Evolutionary conservation across 2,888 invertebrate species (phyloP).

Genomic region (Oasisia sp.): DNA sequence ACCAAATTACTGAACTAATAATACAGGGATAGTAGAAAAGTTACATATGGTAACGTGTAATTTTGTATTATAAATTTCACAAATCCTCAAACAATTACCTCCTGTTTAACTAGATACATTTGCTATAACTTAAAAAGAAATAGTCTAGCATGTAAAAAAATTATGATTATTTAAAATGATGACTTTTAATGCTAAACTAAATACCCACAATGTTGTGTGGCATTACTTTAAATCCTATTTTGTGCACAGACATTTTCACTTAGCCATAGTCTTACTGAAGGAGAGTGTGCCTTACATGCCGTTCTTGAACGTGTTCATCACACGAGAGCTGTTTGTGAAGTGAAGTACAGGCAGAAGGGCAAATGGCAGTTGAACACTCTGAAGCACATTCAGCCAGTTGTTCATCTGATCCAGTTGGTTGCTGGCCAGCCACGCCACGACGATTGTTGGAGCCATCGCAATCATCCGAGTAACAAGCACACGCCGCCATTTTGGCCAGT

Average conservation of each 20-base stretch:
- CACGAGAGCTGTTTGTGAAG: slow-evolving; percentile 80
- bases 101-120: not conserved
- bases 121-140: not conserved
- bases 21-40: not conserved
- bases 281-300: slow-evolving; percentile 50
- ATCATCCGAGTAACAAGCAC: slow-evolving; percentile 85
- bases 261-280: not conserved
- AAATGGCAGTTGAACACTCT: slow-evolving; percentile 88
- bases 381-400: slow-evolving; percentile 85
- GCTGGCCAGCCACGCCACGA: slow-evolving; percentile 67
- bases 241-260: too few species aligned
- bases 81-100: not conserved
- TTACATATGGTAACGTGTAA: not conserved
- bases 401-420: slow-evolving; percentile 83
- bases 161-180: not conserved
- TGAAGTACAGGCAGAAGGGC: slow-evolving; percentile 87
- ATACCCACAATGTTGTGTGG: too few species aligned
- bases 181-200: not conserved
- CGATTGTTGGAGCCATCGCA: slow-evolving; percentile 76
- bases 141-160: not conserved
- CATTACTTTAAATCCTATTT: too few species aligned
- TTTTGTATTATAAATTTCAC: not conserved
- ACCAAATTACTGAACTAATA: not conserved
- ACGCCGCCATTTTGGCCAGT: slow-evolving; percentile 77
- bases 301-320: slow-evolving; percentile 88